Evolutionary conservation across 2,888 invertebrate genomes (phyloP).

Genomic region (Habrosyne pyritoides): DNA sequence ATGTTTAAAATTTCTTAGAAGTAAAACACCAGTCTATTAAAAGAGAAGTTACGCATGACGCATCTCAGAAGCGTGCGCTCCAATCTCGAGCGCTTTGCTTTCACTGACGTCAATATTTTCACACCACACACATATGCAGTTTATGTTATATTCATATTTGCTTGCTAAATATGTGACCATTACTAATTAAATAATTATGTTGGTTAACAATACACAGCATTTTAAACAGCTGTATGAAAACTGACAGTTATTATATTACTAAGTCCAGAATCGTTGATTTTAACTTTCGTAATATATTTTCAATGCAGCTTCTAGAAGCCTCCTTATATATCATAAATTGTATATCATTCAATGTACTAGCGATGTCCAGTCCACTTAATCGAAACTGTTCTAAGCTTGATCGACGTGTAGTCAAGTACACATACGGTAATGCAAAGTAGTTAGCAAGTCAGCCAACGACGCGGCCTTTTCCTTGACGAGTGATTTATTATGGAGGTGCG

Average conservation of each 20-base stretch:
- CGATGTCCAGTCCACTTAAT: not conserved
- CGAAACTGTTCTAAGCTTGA: not conserved
- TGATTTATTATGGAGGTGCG: conserved; percentile 39
- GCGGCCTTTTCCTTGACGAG: conserved; percentile 36
- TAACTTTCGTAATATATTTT: not conserved
- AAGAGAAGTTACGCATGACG: conserved; percentile 37
- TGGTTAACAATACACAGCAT: not conserved
- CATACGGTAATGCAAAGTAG: conserved; percentile 5
- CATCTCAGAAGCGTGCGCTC: conserved; percentile 35
- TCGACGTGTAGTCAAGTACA: conserved; percentile 3
- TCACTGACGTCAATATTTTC: conserved; percentile 43
- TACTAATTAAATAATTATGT: not conserved
- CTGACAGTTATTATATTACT: not conserved
- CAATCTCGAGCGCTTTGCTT: conserved; percentile 30
- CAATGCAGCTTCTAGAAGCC: too few species aligned
- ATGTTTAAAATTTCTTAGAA: conserved; percentile 34
- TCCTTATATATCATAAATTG: not conserved
- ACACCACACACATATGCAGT: conserved; percentile 12
- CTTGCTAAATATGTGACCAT: not conserved
- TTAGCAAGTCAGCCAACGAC: conserved; percentile 30
- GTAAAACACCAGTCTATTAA: conserved; percentile 35
- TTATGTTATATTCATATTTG: conserved; percentile 2
- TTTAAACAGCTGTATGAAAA: not conserved
- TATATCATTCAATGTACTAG: not conserved
- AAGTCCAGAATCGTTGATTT: not conserved